Evolutionary conservation across 2,888 invertebrate species (phyloP).

Genomic region (Onthophagus sagittarius): DNA sequence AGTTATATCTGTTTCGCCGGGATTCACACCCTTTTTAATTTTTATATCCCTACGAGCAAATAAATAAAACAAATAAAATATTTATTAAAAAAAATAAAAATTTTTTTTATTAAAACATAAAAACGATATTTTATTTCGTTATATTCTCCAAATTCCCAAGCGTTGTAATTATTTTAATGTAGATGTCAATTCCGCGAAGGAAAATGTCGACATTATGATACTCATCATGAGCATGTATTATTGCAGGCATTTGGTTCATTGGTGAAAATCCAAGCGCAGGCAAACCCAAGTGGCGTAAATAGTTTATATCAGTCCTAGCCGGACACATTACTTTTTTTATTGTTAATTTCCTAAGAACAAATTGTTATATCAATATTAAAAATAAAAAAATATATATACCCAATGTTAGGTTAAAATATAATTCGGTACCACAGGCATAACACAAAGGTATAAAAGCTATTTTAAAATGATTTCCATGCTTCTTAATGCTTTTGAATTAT

Average conservation of each 20-base stretch:
- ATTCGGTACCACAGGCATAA: too few species aligned
- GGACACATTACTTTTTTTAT: conserved; percentile 46
- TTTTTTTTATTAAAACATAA: too few species aligned
- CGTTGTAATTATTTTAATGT: conserved; percentile 63
- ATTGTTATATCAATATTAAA: not conserved
- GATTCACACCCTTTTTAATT: conserved; percentile 37
- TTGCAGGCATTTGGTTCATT: conserved; percentile 77
- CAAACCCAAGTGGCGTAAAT: conserved; percentile 69
- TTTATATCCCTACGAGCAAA: not conserved
- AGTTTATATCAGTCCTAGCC: conserved; percentile 88
- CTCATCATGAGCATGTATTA: conserved; percentile 91
- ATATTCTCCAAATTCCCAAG: conserved; percentile 55
- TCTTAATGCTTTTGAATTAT: conserved; percentile 64
- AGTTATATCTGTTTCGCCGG: conserved; percentile 88
- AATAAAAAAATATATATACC: too few species aligned
- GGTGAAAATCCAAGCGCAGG: conserved; percentile 91
- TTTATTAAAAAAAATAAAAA: not conserved
- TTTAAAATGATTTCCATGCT: conserved; percentile 44
- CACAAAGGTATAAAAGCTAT: too few species aligned
- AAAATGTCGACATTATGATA: conserved; percentile 73
- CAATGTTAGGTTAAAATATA: too few species aligned
- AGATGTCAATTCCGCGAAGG: conserved; percentile 78
- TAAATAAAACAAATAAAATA: not conserved
- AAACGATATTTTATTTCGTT: not conserved
- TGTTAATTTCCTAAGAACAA: not conserved